Base-by-base conservation (phyloP, 2,797 vertebrate species). In the Coccyzus lansbergi region DNA sequence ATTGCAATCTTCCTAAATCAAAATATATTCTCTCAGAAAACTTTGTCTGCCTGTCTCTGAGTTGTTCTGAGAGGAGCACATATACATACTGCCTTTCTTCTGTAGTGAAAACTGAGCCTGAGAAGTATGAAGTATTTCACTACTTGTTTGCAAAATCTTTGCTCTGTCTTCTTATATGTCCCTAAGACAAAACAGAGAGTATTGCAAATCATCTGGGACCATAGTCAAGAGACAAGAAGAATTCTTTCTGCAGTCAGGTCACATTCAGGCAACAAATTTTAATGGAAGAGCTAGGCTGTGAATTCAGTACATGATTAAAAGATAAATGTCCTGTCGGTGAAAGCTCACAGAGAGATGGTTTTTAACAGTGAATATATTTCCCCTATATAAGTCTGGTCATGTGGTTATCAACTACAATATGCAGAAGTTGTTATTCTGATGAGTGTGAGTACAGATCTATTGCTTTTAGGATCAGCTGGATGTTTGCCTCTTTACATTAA, bases 261-360 rank as follows among this genome's bases (percentile, higher is more conserved):
- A 96, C 91, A 92, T 81, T 74, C 85, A 65, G 72, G 72, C 18
- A 60, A 81, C 62, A 86, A 58, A 90, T 81, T 85, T 83, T 69
- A 93, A 88, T 56, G 86, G 63, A 87, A 87, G 78, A 87, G 59
- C 48, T 31, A 83, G 72, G 52, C 77, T 87, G 82, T 72, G 69
- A 83, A 70, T 91, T 88, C 80, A 72, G 42, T 15, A 38, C 36
- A 67, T 83, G 86, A 94, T 93, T 93, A 95, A 87, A 95, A 93
- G 72, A 93, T 95, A 95, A 95, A 94, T 31, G 68, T 89, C 75
- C 81, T 83, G 85, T 91, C 53, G 15, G 75, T 59, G 42, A 74
- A 88, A 88, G 46, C 71, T 91, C 65, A 80, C 49, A 74, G 21
- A 67, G 79, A 83, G 77, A 70, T 2, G 29, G 33, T 29, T 63